Base-by-base conservation (phyloP, 2,113 vertebrate genomes). In the Prietella phreatophila region DNA sequence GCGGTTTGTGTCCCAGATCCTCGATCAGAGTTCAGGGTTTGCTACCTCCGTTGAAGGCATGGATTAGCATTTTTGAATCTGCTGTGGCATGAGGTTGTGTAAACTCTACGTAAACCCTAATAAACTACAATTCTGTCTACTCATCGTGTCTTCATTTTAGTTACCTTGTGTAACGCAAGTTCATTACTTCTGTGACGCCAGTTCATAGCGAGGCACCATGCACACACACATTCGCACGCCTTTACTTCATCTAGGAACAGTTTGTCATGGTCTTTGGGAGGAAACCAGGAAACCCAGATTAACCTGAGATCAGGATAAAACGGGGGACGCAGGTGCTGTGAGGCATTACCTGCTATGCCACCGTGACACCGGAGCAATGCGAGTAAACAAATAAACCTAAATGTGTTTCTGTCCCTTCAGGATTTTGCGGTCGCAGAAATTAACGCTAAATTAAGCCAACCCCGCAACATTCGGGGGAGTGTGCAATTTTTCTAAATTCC, bases 111-210 rank as follows among this genome's bases (percentile, higher is more conserved):
- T 93, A 82, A 91, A 93, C 86, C 14, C 83, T 69, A 89, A 93
- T 92, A 84, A 94, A 94, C 93, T 93, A 93, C 83, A 82, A 73
- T 89, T 91, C 86, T 80, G 56, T 11, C 30, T 78, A 30, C 0
- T 84, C 47, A 25, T 7, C 30, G 30, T 79, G 25, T 80, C 47
- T 69, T 58, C 42, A 50, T 60, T 75, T 82, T 30, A 47, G 15
- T 39, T 47, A 27, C 22, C 9, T 55, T 67, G 19, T 81, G 11
- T 33, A 30, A 79, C 5, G 14, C 25, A 79, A n/a, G 47, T 53
- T 79, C 27, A 53, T 30, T 5, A 42, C 39, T 42, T 42, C 39
- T 42, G 9, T 2, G 71, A 10, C 39, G 3, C 2, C 10, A 76
- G 39, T n/a, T 76, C 39, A 50, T 27, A 27, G 3, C 73, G 27